Conservation (phyloP, 1,140 invertebrate genomes). For the Marisa cornuarietis region DNA sequence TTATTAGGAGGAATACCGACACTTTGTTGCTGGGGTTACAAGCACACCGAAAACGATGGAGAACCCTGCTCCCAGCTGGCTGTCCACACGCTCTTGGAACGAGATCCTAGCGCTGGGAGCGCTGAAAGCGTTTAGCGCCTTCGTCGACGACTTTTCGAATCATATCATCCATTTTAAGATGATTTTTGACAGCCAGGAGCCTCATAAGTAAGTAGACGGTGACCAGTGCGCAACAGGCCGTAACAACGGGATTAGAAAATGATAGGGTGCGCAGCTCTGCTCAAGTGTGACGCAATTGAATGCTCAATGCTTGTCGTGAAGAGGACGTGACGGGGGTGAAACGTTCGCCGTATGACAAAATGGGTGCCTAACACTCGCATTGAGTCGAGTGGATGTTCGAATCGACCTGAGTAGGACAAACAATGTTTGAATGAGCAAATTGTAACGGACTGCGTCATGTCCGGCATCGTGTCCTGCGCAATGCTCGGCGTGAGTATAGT, state of each 20-base stretch:
- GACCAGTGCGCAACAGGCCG: not conserved
- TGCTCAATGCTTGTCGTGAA: too few relatives aligned
- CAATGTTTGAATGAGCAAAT: too few relatives aligned
- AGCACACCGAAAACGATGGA: constrained; percentile 48
- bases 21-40: constrained; percentile 64
- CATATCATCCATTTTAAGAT: constrained; percentile 58
- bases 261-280: not conserved
- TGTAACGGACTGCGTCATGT: too few relatives aligned
- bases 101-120: constrained; percentile 65
- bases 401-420: too few relatives aligned
- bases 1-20: constrained; percentile 64
- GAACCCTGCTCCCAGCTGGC: constrained; percentile 71
- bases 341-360: too few relatives aligned
- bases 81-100: constrained; percentile 64
- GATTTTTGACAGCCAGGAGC: constrained; percentile 65
- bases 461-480: too few relatives aligned
- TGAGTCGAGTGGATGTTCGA: too few relatives aligned
- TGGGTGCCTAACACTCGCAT: too few relatives aligned
- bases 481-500: too few relatives aligned
- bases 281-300: too few relatives aligned
- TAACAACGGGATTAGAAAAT: not conserved
- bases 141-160: constrained; percentile 62
- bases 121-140: constrained; percentile 53
- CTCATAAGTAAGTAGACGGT: constrained; percentile 56
- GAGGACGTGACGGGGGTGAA: too few relatives aligned